Conservation (phyloP, 1,140 invertebrate genomes). For the Magallana angulata region DNA sequence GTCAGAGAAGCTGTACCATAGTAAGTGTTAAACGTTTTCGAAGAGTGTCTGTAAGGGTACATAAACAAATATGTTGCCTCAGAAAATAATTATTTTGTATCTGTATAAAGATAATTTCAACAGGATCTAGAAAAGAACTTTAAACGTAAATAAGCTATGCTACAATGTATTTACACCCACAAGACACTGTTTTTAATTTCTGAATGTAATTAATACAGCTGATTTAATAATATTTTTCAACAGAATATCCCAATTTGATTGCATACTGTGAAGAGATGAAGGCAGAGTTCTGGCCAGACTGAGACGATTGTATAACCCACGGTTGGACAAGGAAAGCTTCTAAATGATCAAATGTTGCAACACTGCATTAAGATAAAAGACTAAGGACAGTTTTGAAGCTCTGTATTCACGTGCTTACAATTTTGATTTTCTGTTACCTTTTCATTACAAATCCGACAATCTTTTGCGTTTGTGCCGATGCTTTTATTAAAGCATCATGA, state of each 20-base stretch:
- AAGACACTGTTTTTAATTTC: background rate
- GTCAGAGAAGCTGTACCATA: background rate
- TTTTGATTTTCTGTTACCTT: background rate
- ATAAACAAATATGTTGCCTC: background rate
- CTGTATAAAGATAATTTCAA: background rate
- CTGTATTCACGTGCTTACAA: background rate
- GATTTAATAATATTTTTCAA: background rate
- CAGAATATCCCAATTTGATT: slow-evolving; percentile 67
- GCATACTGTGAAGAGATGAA: slow-evolving; percentile 73
- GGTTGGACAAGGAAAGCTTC: slow-evolving; percentile 47
- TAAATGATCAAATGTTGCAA: background rate
- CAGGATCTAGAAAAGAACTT: background rate
- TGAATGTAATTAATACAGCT: too few species aligned
- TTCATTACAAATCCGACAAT: background rate
- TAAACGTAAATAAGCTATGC: background rate
- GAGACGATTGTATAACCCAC: slow-evolving; percentile 68
- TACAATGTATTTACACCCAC: background rate
- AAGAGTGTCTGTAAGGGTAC: too few species aligned
- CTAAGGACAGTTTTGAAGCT: background rate
- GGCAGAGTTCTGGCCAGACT: slow-evolving; percentile 74
- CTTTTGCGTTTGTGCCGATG: background rate
- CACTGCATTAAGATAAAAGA: background rate
- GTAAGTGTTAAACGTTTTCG: background rate
- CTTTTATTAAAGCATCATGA: background rate
- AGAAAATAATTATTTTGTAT: background rate